These are phyloP conservation scores for Euthynnus affinis DNA, from an alignment of 2,797 vertebrate species.

Conservation along the genomic window DNA sequence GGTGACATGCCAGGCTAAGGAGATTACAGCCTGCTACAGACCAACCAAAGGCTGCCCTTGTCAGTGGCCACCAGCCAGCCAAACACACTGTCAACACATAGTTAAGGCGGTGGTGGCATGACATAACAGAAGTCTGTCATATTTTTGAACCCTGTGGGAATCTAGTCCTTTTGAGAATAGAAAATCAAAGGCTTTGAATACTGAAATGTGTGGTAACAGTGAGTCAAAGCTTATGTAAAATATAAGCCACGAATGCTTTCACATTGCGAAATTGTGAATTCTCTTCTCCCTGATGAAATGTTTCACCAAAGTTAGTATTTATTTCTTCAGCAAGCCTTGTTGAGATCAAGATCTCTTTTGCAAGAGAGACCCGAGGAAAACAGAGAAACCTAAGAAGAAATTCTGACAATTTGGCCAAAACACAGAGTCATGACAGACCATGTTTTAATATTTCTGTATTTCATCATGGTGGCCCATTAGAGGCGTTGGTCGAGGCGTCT, in stretches of 20 bases:
- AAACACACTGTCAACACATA: constrained; percentile 59
- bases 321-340: background rate
- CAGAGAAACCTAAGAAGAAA: background rate
- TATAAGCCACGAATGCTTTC: background rate
- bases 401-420: background rate
- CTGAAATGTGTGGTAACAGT: constrained; percentile 2
- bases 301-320: background rate
- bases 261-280: background rate
- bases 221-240: background rate
- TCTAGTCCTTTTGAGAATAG: background rate
- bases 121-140: constrained; percentile 33
- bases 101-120: constrained; percentile 28
- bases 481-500: background rate
- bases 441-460: background rate
- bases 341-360: background rate
- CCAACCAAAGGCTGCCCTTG: constrained; percentile 61
- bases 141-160: constrained; percentile 21
- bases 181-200: constrained; percentile 16
- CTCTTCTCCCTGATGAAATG: background rate
- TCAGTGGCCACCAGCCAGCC: constrained; percentile 50
- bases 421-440: background rate
- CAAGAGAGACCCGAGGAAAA: background rate
- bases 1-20: constrained; percentile 82
- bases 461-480: background rate
- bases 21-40: constrained; percentile 77